Percentiles rank a stretch among this genome's conserved stretches.
Conservation (phyloP, 2,797 vertebrate species). For the Rhinatrema bivittatum region DNA sequence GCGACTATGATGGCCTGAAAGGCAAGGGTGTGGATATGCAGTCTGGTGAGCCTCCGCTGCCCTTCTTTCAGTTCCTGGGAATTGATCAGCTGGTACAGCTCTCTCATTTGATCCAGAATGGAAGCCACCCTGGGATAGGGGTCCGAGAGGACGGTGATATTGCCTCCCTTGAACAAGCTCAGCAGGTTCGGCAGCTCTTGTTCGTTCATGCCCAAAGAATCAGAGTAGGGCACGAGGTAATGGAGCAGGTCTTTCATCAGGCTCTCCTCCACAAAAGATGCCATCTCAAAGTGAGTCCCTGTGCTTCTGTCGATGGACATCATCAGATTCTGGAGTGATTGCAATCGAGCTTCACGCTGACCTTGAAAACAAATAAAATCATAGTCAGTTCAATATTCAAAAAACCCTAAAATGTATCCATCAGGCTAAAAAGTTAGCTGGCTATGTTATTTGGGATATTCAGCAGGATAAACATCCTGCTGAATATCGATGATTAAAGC, state of each 20-base stretch:
- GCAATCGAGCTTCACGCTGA: conserved; percentile 56
- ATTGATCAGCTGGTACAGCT: conserved; percentile 67
- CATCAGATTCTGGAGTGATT: conserved; percentile 51
- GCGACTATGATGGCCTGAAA: conserved; percentile 76
- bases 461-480: too few species aligned
- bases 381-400: too few species aligned
- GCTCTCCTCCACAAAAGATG: conserved; percentile 70
- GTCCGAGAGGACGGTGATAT: conserved; percentile 69
- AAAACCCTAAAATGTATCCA: too few species aligned
- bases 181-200: conserved; percentile 78
- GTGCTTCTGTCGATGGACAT: conserved; percentile 49
- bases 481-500: too few species aligned
- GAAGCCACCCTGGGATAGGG: conserved; percentile 75
- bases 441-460: too few species aligned
- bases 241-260: conserved; percentile 66
- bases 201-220: conserved; percentile 79
- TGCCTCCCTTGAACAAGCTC: conserved; percentile 65
- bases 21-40: conserved; percentile 74
- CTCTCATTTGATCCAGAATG: conserved; percentile 76
- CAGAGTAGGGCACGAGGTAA: conserved; percentile 51
- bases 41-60: conserved; percentile 53
- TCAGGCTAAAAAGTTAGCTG: too few species aligned
- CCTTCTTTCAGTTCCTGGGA: conserved; percentile 20
- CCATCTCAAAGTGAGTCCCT: conserved; percentile 75
- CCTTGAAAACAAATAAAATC: conserved; percentile 38